Conservation (phyloP, 2,797 vertebrate species). For the Epinephelus coioides region DNA sequence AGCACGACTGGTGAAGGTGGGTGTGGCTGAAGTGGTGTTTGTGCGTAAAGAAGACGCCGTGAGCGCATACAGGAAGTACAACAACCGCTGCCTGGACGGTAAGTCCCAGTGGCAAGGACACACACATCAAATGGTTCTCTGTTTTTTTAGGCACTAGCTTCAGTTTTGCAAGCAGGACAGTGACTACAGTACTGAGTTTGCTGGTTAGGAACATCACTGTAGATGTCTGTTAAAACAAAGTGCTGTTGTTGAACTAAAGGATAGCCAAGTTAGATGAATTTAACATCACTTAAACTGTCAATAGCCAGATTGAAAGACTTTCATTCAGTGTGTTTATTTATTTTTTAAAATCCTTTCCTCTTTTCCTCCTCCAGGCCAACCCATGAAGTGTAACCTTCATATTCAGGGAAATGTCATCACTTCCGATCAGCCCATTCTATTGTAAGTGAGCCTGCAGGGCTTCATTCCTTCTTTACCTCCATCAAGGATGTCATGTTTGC, state of each 20-base stretch:
- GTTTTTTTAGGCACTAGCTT: conserved; percentile 3
- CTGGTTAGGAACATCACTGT: neutral
- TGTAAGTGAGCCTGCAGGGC: conserved; percentile 87
- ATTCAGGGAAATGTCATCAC: conserved; percentile 98
- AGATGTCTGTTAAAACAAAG: neutral
- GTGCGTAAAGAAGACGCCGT: conserved; percentile 98
- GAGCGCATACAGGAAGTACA: conserved; percentile 98
- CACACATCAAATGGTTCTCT: neutral
- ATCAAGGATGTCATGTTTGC: too few relatives aligned
- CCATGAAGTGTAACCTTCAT: conserved; percentile 99
- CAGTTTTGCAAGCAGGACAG: conserved; percentile 24
- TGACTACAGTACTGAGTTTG: neutral
- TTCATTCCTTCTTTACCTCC: conserved; percentile 5
- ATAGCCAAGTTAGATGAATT: neutral
- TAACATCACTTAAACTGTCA: neutral
- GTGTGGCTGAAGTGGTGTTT: conserved; percentile 97
- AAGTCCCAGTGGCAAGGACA: conserved; percentile 55
- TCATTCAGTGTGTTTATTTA: neutral
- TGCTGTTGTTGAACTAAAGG: conserved; percentile 13
- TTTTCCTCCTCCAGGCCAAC: conserved; percentile 88
- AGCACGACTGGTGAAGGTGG: conserved; percentile 93
- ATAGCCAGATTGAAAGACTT: neutral
- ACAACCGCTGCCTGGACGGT: conserved; percentile 98
- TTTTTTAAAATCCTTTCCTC: conserved; percentile 3
- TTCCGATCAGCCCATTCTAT: conserved; percentile 97